Conservation (phyloP, 2,113 vertebrate species). For the Petromus typicus region DNA sequence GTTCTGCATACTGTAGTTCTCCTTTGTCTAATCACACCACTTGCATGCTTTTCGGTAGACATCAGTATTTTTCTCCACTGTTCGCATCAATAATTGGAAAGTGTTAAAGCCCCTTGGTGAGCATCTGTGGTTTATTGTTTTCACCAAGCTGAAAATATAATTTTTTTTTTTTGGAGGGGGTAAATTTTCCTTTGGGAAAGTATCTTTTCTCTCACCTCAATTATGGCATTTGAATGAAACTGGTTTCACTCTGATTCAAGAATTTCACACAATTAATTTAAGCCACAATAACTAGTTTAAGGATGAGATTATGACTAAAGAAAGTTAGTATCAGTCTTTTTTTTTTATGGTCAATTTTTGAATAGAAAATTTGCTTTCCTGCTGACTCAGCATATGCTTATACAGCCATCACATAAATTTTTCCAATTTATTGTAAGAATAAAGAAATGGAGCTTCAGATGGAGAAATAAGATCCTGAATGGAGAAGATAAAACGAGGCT, state of each 20-base stretch:
- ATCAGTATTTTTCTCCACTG: background rate
- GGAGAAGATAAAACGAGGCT: background rate
- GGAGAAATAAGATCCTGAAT: background rate
- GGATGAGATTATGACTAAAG: background rate
- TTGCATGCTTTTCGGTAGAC: background rate
- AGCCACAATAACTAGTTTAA: background rate
- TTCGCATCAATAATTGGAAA: background rate
- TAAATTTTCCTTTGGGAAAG: background rate
- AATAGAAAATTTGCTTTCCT: background rate
- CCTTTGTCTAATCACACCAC: background rate
- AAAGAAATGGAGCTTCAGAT: background rate
- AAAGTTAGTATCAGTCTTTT: background rate
- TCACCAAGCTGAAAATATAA: background rate
- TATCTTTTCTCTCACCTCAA: background rate
- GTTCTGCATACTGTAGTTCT: background rate
- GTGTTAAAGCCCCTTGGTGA: background rate
- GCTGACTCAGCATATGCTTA: background rate
- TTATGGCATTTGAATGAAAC: background rate
- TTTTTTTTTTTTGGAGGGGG: background rate
- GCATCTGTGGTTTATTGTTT: background rate
- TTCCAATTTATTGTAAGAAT: background rate
- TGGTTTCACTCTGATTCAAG: background rate
- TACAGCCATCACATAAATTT: background rate
- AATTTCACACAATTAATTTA: background rate
- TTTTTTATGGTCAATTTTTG: background rate